Conservation (phyloP, 1,140 invertebrate species). For the Andrena cerasifolii region DNA sequence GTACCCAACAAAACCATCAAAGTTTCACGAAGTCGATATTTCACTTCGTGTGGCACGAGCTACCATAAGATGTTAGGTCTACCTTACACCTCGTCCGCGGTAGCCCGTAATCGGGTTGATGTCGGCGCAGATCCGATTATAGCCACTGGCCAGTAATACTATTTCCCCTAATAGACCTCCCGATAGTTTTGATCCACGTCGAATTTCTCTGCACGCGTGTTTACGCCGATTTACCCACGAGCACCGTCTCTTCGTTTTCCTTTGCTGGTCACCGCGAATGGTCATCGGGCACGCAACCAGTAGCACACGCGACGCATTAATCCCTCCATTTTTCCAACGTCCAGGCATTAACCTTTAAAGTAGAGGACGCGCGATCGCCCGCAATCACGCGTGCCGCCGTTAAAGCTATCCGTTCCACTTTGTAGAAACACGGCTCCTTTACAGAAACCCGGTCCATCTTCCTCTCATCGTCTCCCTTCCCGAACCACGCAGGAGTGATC, state of each 20-base stretch:
- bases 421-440: too few relatives aligned
- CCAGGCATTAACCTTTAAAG: constrained; percentile 54
- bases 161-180: constrained; percentile 33
- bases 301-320: constrained; percentile 71
- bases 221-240: constrained; percentile 25
- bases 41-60: too few relatives aligned
- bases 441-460: neutral
- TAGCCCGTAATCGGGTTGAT: constrained; percentile 28
- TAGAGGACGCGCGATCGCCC: constrained; percentile 57
- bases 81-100: too few relatives aligned
- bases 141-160: constrained; percentile 21
- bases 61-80: too few relatives aligned
- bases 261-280: constrained; percentile 46
- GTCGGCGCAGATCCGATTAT: constrained; percentile 41
- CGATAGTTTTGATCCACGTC: neutral
- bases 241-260: constrained; percentile 35
- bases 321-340: constrained; percentile 58
- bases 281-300: constrained; percentile 66
- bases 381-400: constrained; percentile 59
- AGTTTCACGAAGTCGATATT: too few relatives aligned
- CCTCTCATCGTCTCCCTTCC: constrained; percentile 26
- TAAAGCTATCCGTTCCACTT: constrained; percentile 52
- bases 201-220: constrained; percentile 32
- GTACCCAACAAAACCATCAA: too few relatives aligned
- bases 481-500: neutral